Evolutionary conservation across 2,797 vertebrate species (phyloP).

Genomic region (Buphagus erythrorhynchus): DNA sequence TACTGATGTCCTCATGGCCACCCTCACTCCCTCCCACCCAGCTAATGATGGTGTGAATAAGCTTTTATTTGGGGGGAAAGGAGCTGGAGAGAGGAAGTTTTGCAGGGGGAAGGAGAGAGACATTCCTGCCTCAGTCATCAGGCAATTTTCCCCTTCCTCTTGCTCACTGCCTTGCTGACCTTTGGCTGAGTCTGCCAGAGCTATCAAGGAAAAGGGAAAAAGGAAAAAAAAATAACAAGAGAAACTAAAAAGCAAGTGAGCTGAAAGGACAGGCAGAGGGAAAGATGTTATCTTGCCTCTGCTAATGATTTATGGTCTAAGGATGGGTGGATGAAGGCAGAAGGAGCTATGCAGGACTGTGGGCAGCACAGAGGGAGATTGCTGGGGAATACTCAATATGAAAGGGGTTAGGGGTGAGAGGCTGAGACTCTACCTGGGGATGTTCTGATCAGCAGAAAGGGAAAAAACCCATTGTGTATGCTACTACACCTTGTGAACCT

Average conservation of each 20-base stretch:
- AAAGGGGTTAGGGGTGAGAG: neutral
- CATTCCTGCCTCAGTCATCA: conserved; percentile 1
- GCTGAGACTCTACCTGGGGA: neutral
- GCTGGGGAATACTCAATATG: neutral
- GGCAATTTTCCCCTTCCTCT: conserved; percentile 31
- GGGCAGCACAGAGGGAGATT: neutral
- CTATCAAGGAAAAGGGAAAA: neutral
- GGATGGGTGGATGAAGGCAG: neutral
- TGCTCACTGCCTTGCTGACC: conserved; percentile 18
- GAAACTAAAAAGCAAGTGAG: neutral
- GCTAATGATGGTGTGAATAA: neutral
- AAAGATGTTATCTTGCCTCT: neutral
- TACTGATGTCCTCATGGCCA: neutral
- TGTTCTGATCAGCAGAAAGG: neutral
- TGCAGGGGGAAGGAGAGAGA: conserved; percentile 13
- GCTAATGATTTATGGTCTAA: neutral
- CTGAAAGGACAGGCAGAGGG: neutral
- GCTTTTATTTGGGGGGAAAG: neutral
- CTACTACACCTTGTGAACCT: neutral
- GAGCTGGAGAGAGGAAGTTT: neutral
- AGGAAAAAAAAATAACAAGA: neutral
- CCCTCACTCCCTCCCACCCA: neutral
- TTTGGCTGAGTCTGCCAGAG: neutral
- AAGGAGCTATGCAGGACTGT: neutral
- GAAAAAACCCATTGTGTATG: fast-evolving